Conservation (phyloP, 2,888 invertebrate species). For the Cephus spinipes region DNA sequence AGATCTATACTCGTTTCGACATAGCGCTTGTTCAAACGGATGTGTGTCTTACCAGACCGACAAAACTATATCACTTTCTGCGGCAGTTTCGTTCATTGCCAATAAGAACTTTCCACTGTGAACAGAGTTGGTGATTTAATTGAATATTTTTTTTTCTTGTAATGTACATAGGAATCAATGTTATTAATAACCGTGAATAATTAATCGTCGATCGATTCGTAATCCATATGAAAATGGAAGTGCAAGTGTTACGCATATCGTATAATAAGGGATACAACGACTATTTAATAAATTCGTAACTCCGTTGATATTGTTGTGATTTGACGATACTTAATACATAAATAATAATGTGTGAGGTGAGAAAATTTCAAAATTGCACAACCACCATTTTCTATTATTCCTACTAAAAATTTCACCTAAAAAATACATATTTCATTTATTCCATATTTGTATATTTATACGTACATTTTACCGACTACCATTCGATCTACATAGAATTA, state of each 20-base stretch:
- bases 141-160: neutral
- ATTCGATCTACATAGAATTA: neutral
- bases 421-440: neutral
- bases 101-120: neutral
- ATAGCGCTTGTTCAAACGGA: neutral
- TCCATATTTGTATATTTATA: neutral
- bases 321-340: neutral
- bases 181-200: neutral
- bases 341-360: neutral
- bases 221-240: neutral
- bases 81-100: neutral
- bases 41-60: neutral
- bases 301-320: neutral
- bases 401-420: neutral
- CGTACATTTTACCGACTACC: neutral
- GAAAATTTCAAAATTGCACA: neutral
- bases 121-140: neutral
- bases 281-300: neutral
- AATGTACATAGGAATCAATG: neutral
- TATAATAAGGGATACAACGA: neutral
- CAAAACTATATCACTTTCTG: neutral
- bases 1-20: neutral
- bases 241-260: neutral
- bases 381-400: neutral
- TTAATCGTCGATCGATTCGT: neutral